phyloP scores from a whole-genome alignment of 2,888 invertebrate species.

The Ashinkailepas kermadecensis region DNA sequence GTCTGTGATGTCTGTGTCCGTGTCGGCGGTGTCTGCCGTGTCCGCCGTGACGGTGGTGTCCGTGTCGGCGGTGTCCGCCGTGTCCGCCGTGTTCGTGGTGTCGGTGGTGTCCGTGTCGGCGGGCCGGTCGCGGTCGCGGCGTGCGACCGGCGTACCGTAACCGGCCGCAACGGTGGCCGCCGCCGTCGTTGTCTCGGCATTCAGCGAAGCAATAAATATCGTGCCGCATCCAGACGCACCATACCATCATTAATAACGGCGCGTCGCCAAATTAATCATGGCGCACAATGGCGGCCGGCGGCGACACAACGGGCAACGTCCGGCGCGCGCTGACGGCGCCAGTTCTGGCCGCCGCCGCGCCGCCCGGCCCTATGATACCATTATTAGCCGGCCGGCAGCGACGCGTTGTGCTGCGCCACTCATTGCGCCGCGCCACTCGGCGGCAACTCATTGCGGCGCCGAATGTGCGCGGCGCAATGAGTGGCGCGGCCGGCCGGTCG shows the following conservation, averaged over 20 bases:
- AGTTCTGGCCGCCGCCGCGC: not conserved
- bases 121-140: not conserved
- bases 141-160: not conserved
- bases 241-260: slow-evolving; percentile 1
- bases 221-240: slow-evolving; percentile 7
- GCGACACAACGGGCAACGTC: not conserved
- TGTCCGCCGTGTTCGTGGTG: too few species aligned
- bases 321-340: not conserved
- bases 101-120: not conserved
- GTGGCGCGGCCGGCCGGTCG: not conserved
- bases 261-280: slow-evolving; percentile 8
- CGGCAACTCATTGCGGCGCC: too few species aligned
- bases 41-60: too few species aligned
- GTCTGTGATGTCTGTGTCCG: not conserved
- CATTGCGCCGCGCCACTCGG: not conserved
- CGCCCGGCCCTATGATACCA: not conserved
- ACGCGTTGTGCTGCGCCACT: not conserved
- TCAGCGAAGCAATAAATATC: slow-evolving; percentile 16
- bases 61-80: too few species aligned
- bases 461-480: too few species aligned
- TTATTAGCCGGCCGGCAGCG: not conserved
- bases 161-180: not conserved
- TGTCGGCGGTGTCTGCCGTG: too few species aligned
- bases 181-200: not conserved
- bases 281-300: not conserved